phyloP scores from a whole-genome alignment of 2,888 invertebrate genomes.

The Agriopis aurantiaria region DNA sequence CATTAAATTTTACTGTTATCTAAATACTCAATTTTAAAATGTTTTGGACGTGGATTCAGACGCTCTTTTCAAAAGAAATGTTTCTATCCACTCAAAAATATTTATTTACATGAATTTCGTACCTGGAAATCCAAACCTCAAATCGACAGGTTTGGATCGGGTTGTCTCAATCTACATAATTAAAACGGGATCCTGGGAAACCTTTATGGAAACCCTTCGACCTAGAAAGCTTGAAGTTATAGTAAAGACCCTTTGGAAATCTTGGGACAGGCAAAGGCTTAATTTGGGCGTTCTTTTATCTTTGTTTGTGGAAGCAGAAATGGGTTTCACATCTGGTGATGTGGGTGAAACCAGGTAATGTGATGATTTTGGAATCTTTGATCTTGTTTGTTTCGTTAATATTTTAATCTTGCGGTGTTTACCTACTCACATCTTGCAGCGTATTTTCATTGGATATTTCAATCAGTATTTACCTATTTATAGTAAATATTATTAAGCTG shows the following conservation, averaged over 20 bases:
- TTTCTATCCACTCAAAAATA: constrained; percentile 9
- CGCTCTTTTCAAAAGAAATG: neutral
- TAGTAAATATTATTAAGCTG: too few species aligned
- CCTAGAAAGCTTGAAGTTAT: constrained; percentile 31
- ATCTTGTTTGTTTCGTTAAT: constrained; percentile 19
- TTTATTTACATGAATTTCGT: constrained; percentile 14
- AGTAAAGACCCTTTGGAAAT: constrained; percentile 30
- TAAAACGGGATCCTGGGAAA: constrained; percentile 20
- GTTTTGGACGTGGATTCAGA: too few species aligned
- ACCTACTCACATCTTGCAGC: neutral
- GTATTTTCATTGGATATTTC: constrained; percentile 12
- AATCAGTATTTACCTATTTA: neutral
- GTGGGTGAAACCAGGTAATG: constrained; percentile 17
- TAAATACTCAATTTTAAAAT: too few species aligned
- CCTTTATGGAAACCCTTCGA: constrained; percentile 28
- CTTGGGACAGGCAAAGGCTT: constrained; percentile 28
- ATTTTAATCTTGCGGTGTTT: constrained; percentile 21
- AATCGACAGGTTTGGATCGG: constrained; percentile 17
- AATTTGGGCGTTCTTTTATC: constrained; percentile 36
- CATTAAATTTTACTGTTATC: too few species aligned
- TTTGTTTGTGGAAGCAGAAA: constrained; percentile 31
- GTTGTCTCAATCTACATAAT: constrained; percentile 31
- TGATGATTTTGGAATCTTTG: constrained; percentile 30
- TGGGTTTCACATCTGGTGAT: constrained; percentile 22
- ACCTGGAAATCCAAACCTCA: constrained; percentile 10